These are phyloP conservation scores for Microvelia longipes DNA, from an alignment of 1,140 invertebrate genomes.

Conservation along the genomic window DNA sequence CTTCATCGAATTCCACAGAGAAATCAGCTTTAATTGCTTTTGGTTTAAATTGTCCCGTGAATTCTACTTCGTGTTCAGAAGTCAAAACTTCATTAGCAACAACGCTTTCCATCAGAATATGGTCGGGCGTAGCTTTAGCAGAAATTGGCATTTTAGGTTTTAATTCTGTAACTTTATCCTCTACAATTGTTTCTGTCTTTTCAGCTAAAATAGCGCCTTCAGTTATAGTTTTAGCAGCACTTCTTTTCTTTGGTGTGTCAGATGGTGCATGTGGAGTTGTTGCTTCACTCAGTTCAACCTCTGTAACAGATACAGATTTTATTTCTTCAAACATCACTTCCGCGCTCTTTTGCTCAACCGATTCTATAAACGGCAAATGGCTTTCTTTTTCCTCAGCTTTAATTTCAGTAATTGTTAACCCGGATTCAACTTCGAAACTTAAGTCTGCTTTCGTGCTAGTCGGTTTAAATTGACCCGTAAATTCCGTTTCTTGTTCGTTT, in stretches of 20 bases:
- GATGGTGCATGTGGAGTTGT: constrained; percentile 28
- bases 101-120: constrained; percentile 25
- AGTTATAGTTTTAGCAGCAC: constrained; percentile 8
- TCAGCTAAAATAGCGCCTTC: constrained; percentile 27
- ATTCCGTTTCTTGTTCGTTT: constrained; percentile 25
- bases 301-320: constrained; percentile 33
- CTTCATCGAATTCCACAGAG: constrained; percentile 17
- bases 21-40: constrained; percentile 16
- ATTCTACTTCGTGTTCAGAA: constrained; percentile 24
- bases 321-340: constrained; percentile 34
- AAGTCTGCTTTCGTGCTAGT: constrained; percentile 21
- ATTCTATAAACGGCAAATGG: constrained; percentile 24
- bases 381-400: constrained; percentile 27
- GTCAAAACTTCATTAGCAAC: constrained; percentile 24
- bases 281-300: constrained; percentile 29
- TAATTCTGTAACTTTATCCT: constrained; percentile 9
- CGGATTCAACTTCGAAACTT: constrained; percentile 18
- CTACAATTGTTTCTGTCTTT: constrained; percentile 25
- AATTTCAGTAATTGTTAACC: constrained; percentile 26
- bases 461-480: constrained; percentile 19
- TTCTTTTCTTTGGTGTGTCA: constrained; percentile 31
- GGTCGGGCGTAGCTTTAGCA: constrained; percentile 26
- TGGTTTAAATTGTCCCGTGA: constrained; percentile 16
- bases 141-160: constrained; percentile 18
- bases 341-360: constrained; percentile 13